Evolutionary conservation across 2,888 invertebrate genomes (phyloP).

Genomic region (Drosophila monieri): DNA sequence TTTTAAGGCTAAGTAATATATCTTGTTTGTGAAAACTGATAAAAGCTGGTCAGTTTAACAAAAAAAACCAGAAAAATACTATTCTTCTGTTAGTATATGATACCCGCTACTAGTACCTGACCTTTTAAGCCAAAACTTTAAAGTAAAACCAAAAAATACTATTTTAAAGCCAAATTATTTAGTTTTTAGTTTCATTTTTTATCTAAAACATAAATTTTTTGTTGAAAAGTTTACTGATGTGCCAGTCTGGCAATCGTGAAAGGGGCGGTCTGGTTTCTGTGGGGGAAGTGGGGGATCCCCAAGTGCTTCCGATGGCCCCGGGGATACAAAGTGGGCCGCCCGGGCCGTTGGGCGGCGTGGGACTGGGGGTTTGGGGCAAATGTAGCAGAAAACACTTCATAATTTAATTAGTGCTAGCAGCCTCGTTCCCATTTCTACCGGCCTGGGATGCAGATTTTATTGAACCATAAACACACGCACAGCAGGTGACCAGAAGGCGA

Average conservation of each 20-base stretch:
- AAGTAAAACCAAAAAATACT: not conserved
- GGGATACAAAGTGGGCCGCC: no score
- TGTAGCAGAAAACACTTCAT: conserved; percentile 73
- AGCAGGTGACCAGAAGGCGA: not conserved
- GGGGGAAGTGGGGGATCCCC: no score
- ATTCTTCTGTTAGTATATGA: not conserved
- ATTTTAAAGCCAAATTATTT: not conserved
- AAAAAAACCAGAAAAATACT: no score
- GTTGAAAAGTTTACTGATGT: not conserved
- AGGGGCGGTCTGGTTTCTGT: not conserved
- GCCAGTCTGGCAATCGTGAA: conserved; percentile 25
- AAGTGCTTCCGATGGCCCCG: conserved; percentile 2
- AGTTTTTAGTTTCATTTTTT: not conserved
- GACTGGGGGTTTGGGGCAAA: conserved; percentile 42
- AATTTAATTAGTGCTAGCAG: conserved; percentile 72
- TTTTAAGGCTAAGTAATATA: no score
- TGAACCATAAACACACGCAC: not conserved
- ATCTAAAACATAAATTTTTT: not conserved
- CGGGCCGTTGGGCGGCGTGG: not conserved
- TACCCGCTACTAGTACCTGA: not conserved
- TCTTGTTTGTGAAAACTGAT: no score
- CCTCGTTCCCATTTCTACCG: conserved; percentile 45
- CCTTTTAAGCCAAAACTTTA: not conserved
- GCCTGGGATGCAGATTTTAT: not conserved
- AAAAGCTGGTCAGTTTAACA: no score